Evolutionary conservation across 2,113 vertebrate genomes (phyloP), one percentile per base, ranked within the genome.

Genomic region (Danionella cerebrum): DNA sequence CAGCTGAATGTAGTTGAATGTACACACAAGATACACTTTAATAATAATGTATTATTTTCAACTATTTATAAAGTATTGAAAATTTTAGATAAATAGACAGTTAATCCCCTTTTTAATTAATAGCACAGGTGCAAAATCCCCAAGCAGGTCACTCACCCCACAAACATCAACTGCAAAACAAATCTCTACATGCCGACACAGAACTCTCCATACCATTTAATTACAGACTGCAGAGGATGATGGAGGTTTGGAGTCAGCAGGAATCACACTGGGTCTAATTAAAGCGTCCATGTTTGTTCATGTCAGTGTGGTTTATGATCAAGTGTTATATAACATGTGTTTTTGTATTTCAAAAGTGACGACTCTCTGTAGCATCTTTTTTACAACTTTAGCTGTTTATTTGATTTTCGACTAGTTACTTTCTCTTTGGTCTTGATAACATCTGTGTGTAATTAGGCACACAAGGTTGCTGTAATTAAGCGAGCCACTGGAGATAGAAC

Each of bases 401-500:
- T 69, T 69, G 45, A 39, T 50, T 70, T 71, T 54, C n/a, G 6
- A 21, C 42, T 52, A 67, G 47, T 72, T 67, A 77, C 51, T 73
- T 73, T 69, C 33, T 10, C 38, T 76, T 66, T 63, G 47, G 58
- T 64, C 35, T 70, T 70, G 48, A 65, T 58, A 77, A 74, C 75
- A 77, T 77, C 75, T 77, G 75, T 25, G 60, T 14, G 50, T 73
- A 77, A 77, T 77, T 77, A 77, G 73, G 64, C 58, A 69, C 70
- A 72, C 67, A 71, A 77, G 67, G 75, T 71, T 77, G 71, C 47
- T 67, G 75, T 73, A 74, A 77, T 77, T 77, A 77, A 77, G 71
- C 27, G 19, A 73, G 57, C 68, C 71, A 73, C 67, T 73, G 75
- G 75, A 76, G 75, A 70, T 67, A 55, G 59, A 70, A 74, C 66